Percentiles rank a stretch among this genome's conserved stretches.
Evolutionary conservation across 2,113 vertebrate species (phyloP).

Genomic region (Podarcis muralis): DNA sequence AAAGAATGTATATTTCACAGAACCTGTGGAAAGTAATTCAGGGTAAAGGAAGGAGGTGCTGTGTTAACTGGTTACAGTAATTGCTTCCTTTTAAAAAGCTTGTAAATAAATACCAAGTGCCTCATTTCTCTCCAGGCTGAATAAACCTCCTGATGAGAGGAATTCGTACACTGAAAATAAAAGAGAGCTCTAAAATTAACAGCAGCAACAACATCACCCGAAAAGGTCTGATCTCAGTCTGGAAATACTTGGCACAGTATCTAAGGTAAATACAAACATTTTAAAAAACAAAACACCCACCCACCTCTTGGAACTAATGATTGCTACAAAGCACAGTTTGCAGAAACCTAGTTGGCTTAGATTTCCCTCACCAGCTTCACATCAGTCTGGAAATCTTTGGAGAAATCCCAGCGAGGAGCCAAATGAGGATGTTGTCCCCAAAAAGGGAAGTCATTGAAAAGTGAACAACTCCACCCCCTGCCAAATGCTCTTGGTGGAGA

Average conservation of each 20-base stretch:
- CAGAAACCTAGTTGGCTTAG: background rate
- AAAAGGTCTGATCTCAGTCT: background rate
- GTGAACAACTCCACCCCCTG: too few relatives aligned
- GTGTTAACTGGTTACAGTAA: background rate
- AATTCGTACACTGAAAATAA: constrained; percentile 3
- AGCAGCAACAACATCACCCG: background rate
- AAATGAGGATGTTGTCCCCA: constrained; percentile 16
- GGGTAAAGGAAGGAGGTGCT: background rate
- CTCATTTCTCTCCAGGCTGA: constrained; percentile 18
- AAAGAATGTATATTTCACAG: background rate
- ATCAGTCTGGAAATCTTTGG: background rate
- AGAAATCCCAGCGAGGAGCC: background rate
- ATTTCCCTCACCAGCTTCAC: background rate
- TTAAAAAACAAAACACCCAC: fast-evolving
- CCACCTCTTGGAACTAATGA: background rate
- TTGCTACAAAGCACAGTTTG: background rate
- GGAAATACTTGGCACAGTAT: background rate
- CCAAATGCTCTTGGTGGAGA: background rate
- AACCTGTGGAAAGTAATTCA: background rate
- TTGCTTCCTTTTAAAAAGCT: background rate
- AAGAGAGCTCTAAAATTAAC: background rate
- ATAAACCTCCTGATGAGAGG: constrained; percentile 16
- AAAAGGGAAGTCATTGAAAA: background rate
- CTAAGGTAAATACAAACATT: background rate
- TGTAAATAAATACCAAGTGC: constrained; percentile 20